These are phyloP conservation scores for Otolemur crassicaudatus DNA, from an alignment of 2,797 vertebrate genomes.

Conservation along the genomic window DNA sequence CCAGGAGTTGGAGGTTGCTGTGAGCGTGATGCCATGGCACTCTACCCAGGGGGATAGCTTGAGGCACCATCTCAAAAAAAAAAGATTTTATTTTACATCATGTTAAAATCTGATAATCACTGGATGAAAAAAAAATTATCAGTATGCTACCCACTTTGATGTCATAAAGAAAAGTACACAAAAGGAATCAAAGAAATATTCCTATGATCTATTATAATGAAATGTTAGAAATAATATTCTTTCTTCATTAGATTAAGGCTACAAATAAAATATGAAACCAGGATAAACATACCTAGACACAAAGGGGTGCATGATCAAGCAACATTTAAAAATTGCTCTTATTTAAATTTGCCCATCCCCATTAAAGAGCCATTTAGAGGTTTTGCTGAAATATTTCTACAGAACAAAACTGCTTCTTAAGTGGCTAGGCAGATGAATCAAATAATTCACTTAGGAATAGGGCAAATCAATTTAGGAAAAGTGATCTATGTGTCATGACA, in stretches of 20 bases:
- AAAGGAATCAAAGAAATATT: neutral
- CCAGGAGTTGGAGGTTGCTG: too few species aligned
- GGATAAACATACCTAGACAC: neutral
- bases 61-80: too few species aligned
- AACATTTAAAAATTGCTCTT: neutral
- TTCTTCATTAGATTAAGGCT: constrained; percentile 32
- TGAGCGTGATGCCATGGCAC: too few species aligned
- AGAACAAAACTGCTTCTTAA: constrained; percentile 45
- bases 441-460: constrained; percentile 17
- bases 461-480: neutral
- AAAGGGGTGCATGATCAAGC: neutral
- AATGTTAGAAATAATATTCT: neutral
- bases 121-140: neutral
- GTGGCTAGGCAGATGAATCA: neutral
- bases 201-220: neutral
- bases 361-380: neutral
- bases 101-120: neutral
- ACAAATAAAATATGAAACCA: neutral
- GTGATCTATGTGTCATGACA: neutral
- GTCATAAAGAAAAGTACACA: neutral
- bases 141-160: neutral
- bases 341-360: neutral
- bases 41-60: too few species aligned
- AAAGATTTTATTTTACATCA: too few species aligned
- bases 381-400: constrained; percentile 43